phyloP scores from a whole-genome alignment of 2,113 vertebrate genomes.

The Xyliphius kryptos region DNA sequence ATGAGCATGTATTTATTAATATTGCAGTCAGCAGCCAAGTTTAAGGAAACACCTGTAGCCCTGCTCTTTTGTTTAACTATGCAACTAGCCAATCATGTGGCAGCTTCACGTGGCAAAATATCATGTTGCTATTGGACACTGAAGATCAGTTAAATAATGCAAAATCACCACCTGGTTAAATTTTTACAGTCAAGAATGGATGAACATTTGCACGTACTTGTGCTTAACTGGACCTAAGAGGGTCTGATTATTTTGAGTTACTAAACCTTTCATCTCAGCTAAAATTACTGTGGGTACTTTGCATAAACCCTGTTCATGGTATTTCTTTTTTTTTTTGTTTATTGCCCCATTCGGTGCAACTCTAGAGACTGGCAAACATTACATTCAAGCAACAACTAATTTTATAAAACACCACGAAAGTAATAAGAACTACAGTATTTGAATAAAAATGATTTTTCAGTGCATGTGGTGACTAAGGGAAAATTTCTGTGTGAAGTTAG shows the following conservation, averaged over 20 bases:
- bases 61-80: background rate
- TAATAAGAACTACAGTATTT: too few species aligned
- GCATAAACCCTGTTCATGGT: background rate
- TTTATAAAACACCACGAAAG: background rate
- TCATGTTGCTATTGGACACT: background rate
- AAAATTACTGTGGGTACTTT: background rate
- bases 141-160: background rate
- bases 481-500: too few species aligned
- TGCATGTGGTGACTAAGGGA: too few species aligned
- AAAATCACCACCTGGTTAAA: background rate
- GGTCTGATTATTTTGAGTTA: background rate
- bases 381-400: background rate
- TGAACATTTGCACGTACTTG: background rate
- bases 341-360: background rate
- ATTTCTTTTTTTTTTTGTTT: background rate
- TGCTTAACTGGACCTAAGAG: background rate
- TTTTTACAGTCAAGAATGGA: background rate
- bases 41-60: slow-evolving; percentile 9
- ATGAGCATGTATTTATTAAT: slow-evolving; percentile 6
- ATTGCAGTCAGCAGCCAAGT: background rate
- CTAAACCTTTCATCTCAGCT: background rate
- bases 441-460: too few species aligned
- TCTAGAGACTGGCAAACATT: background rate
- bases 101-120: background rate
- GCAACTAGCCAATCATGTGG: background rate